Base-by-base conservation (phyloP, 35 echinoderm and acorn worm genomes). In the Apostichopus parvimensis region DNA sequence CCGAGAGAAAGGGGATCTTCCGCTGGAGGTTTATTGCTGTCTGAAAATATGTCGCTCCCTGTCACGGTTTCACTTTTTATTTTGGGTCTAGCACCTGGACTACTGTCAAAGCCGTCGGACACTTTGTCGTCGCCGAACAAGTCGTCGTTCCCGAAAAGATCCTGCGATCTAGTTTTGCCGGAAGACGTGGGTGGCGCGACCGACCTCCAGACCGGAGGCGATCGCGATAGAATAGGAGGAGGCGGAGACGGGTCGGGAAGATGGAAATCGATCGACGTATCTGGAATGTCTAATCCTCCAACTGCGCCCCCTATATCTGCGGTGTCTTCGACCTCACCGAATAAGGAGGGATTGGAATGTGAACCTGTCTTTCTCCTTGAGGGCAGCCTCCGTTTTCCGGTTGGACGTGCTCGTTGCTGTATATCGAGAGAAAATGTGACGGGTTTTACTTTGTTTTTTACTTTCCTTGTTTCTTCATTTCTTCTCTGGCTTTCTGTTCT, bases 61-160 rank as follows among this genome's bases (percentile, higher is more conserved):
- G 81, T 84, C n/a, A 7, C 12, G 14, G 81, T 22, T 21, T 84
- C 81, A 53, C 54, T 84, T 84, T 84, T 84, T 24, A 54, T 20
- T 20, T 84, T 84, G 14, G 81, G 23, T 59, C 58, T 84, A 52
- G 54, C 57, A 25, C 81, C 55, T 2, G 81, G 58, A 24, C 81
- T 84, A 15, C 57, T 9, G 13, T 84, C 81, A 9, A 84, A 84
- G 14, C 24, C 81, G 9, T 84, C 57, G 18, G 54, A 21, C 6
- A 0, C 9, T 11, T 60, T 84, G 8, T 9, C 55, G 58, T 20
- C 18, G 17, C 77, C 59, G 54, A 95, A 93, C n/a, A 98, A 77
- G 79, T 98, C 83, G 73, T 98, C 92, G 53, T 92, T 92, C 8
- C 95, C 92, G 80, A 93, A 96, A 10, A 96, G 89, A 57, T 93